phyloP scores from a whole-genome alignment of 1,140 invertebrate species.

The Sipha flava region DNA sequence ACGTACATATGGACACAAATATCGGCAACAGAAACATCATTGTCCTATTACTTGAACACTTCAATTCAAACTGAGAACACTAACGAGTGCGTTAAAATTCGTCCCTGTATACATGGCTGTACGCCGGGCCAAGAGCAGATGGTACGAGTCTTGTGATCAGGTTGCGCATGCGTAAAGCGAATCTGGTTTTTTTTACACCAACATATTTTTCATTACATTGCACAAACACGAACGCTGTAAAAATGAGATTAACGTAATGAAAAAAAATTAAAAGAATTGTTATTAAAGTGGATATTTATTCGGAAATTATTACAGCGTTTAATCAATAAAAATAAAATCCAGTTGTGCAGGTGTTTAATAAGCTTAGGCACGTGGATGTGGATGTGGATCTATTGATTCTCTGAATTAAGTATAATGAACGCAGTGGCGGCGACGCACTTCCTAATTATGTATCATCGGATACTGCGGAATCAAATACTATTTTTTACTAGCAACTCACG shows the following conservation, averaged over 20 bases:
- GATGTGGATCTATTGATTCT: neutral
- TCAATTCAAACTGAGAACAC: conserved; percentile 1
- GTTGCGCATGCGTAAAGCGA: neutral
- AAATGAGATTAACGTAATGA: neutral
- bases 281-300: conserved; percentile 14
- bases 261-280: neutral
- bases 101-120: neutral
- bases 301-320: neutral
- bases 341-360: conserved; percentile 5
- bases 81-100: neutral
- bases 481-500: neutral
- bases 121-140: neutral
- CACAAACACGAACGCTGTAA: neutral
- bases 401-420: neutral
- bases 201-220: neutral
- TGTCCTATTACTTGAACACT: neutral
- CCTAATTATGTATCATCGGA: neutral
- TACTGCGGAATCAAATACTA: neutral
- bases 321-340: conserved; percentile 8
- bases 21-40: neutral
- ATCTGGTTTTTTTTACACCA: neutral
- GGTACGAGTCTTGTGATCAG: neutral
- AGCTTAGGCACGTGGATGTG: conserved; percentile 10
- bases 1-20: neutral
- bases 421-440: too few species aligned